These are phyloP conservation scores for Syrphus vitripennis DNA, from an alignment of 2,888 invertebrate genomes.

Conservation along the genomic window DNA sequence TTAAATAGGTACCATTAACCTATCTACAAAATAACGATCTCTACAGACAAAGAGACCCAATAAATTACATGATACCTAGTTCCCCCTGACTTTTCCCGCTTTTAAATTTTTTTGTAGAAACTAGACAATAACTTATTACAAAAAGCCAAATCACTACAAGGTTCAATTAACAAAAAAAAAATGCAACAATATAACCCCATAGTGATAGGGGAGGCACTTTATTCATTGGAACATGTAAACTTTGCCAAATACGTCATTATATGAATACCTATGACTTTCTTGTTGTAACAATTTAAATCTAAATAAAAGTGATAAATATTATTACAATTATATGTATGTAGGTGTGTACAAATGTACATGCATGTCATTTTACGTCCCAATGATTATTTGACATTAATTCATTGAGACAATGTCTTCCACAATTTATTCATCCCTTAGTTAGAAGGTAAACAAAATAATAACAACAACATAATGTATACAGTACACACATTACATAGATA, in stretches of 20 bases:
- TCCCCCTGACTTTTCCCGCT: neutral
- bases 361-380: neutral
- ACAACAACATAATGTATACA: neutral
- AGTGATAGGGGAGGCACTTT: neutral
- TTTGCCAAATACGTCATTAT: neutral
- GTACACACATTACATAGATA: neutral
- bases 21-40: neutral
- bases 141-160: neutral
- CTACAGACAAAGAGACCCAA: neutral
- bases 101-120: neutral
- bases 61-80: neutral
- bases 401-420: constrained; percentile 4
- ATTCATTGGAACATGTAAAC: neutral
- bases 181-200: neutral
- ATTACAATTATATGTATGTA: neutral
- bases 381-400: neutral
- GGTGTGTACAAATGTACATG: neutral
- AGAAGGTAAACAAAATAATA: neutral
- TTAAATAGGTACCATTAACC: too few species aligned
- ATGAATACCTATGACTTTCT: neutral
- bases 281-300: neutral
- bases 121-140: neutral
- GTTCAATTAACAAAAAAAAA: neutral
- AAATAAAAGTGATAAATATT: neutral
- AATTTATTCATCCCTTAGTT: constrained; percentile 33